Evolutionary conservation across 2,113 vertebrate genomes (phyloP), one percentile per base, ranked within the genome.

Genomic region (Daubentonia madagascariensis): DNA sequence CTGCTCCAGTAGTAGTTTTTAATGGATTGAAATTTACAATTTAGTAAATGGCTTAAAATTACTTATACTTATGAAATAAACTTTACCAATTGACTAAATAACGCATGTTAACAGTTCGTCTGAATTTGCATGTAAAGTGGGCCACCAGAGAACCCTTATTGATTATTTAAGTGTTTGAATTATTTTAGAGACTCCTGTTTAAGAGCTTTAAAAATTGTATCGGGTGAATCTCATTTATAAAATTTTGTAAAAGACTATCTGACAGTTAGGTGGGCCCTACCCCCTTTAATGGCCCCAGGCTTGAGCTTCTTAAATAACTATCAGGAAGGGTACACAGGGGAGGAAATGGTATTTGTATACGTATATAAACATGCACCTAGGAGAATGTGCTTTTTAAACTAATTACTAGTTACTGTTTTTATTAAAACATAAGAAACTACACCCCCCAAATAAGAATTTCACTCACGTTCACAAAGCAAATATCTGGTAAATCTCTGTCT

Each of bases 1-100:
- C 98, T 97, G 97, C 97, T 98, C 96, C 94, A 91, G 78, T 86
- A 98, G 97, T 98, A 96, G 91, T 97, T 97, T 98, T 96, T 93
- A 98, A 94, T 96, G 96, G 97, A 95, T 96, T 98, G 96, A 97
- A 80, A 3, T 98, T 96, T 76, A 61, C 57, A 91, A 63, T 92
- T 97, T 96, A 97, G 78, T 95, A 93, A 95, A 87, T 95, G 94
- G 79, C 84, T 97, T 98, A 96, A 96, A 95, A 91, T 98, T 96
- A 91, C 97, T 94, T 96, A 37, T 8, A 12, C 76, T 85, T 79
- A 84, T 1, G 8, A 95, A 98, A 97, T 91, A 97, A 98, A 98
- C 85, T 95, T 97, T 91, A 95, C 76, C 72, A 85, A 4, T 80
- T 72, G 23, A 86, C 96, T 97, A 40, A 92, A 59, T 48, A 93